Evolutionary conservation across 2,113 vertebrate genomes (phyloP).

Genomic region (Cairina moschata): DNA sequence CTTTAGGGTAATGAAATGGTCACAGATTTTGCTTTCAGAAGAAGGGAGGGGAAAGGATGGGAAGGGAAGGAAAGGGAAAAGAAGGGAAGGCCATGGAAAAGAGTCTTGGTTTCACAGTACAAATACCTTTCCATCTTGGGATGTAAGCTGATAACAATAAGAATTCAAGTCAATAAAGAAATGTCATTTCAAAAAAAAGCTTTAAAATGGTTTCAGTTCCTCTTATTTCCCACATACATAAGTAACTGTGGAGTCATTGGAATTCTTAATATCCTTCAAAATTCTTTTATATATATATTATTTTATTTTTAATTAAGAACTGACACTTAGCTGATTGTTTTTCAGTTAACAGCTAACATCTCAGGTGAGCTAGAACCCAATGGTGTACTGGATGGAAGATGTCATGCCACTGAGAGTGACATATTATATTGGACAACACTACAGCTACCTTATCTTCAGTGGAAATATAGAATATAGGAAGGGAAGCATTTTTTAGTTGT

Average conservation of each 20-base stretch:
- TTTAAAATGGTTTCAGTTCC: not conserved
- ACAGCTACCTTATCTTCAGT: not conserved
- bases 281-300: too few relatives aligned
- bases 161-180: not conserved
- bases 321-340: not conserved
- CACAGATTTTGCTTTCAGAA: not conserved
- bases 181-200: not conserved
- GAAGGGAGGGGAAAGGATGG: too few relatives aligned
- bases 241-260: not conserved
- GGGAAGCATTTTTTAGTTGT: not conserved
- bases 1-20: not conserved
- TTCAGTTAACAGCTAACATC: not conserved
- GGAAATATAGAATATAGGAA: not conserved
- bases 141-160: not conserved
- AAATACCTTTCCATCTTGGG: not conserved
- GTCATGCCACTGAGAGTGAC: not conserved
- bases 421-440: not conserved
- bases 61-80: too few relatives aligned
- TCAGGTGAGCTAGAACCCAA: not conserved
- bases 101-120: not conserved
- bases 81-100: not conserved
- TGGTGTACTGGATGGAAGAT: not conserved
- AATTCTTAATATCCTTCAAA: not conserved
- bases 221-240: not conserved
- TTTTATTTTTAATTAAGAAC: not conserved